Evolutionary conservation across 2,113 vertebrate genomes (phyloP).

Genomic region (Pelvicachromis taeniatus): DNA sequence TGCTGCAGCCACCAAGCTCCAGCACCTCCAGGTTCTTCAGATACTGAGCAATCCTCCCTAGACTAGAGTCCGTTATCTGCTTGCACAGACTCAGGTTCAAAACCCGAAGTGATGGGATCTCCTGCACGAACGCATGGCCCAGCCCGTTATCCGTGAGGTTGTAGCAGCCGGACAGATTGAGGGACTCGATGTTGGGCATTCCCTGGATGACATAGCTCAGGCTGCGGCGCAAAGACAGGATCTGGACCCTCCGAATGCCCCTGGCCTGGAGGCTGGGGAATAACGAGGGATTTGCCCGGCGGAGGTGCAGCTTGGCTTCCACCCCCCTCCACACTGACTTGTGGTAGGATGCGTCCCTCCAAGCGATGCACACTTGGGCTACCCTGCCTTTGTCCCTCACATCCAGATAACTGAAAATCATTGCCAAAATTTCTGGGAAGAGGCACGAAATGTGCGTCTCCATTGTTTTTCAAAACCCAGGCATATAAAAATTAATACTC

Average conservation of each 20-base stretch:
- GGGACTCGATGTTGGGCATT: slow-evolving; percentile 95
- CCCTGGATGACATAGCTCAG: slow-evolving; percentile 99
- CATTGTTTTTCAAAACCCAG: slow-evolving; percentile 98
- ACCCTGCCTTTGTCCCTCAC: slow-evolving; percentile 97
- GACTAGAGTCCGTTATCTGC: slow-evolving; percentile 97
- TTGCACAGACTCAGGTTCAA: slow-evolving; percentile 97
- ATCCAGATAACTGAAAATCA: slow-evolving; percentile 98
- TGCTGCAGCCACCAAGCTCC: slow-evolving; percentile 96
- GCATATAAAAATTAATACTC: slow-evolving; percentile 72
- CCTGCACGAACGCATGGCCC: slow-evolving; percentile 95
- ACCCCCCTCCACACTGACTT: slow-evolving; percentile 97
- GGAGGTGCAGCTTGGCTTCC: slow-evolving; percentile 96
- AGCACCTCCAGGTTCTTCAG: slow-evolving; percentile 95
- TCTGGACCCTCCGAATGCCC: slow-evolving; percentile 96
- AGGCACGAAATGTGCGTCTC: slow-evolving; percentile 98
- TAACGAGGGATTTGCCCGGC: slow-evolving; percentile 96
- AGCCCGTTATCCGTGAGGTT: slow-evolving; percentile 98
- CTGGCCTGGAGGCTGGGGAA: slow-evolving; percentile 98
- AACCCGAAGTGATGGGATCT: slow-evolving; percentile 90
- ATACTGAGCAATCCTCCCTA: slow-evolving; percentile 96
- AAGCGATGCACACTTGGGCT: slow-evolving; percentile 92
- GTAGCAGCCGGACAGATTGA: slow-evolving; percentile 99
- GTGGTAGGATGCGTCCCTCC: slow-evolving; percentile 97
- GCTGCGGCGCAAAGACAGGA: slow-evolving; percentile 95
- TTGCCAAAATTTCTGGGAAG: slow-evolving; percentile 97